phyloP scores from a whole-genome alignment of 2,113 vertebrate genomes.

The Dromiciops gliroides region DNA sequence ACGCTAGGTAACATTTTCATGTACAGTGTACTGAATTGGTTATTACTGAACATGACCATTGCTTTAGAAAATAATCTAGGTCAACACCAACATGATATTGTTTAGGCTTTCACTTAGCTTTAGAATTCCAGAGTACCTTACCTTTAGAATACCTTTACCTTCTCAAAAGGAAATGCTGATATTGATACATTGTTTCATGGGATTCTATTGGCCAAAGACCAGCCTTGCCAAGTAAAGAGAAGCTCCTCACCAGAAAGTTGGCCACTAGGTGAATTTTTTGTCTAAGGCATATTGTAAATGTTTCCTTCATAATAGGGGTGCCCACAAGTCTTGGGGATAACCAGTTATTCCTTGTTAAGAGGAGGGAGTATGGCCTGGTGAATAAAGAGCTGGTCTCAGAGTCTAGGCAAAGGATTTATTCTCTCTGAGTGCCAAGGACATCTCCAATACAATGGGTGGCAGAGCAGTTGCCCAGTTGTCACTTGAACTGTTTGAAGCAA shows the following conservation, averaged over 20 bases:
- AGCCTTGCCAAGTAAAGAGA: neutral
- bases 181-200: neutral
- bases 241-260: neutral
- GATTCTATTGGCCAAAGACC: neutral
- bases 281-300: neutral
- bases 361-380: neutral
- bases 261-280: neutral
- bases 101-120: neutral
- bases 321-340: neutral
- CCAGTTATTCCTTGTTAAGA: neutral
- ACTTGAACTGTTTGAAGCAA: neutral
- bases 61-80: neutral
- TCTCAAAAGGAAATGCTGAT: neutral
- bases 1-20: slow-evolving; percentile 83
- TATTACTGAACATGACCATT: neutral
- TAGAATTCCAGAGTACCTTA: neutral
- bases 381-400: neutral
- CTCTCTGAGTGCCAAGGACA: neutral
- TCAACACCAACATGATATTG: neutral
- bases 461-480: neutral
- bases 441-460: neutral
- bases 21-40: neutral
- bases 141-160: neutral
- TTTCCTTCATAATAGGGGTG: neutral
- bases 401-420: neutral